These are phyloP conservation scores for Lasioglossum albipes DNA, from an alignment of 1,140 invertebrate genomes.

Conservation along the genomic window DNA sequence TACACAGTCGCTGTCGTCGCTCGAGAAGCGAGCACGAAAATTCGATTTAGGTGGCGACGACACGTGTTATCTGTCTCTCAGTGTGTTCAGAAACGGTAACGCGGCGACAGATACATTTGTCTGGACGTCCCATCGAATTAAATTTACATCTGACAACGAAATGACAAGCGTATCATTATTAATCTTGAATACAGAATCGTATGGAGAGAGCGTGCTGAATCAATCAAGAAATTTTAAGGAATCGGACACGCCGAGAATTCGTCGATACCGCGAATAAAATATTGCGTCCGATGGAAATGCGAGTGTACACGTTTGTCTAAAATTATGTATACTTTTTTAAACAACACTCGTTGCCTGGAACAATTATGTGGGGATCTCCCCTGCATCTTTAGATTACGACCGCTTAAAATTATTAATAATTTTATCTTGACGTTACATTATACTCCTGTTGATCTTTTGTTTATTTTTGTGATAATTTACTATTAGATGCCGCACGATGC, in stretches of 20 bases:
- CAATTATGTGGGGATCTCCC: too few species aligned
- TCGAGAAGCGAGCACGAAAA: constrained; percentile 34
- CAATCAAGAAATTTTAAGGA: constrained; percentile 1
- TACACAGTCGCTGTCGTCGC: constrained; percentile 12
- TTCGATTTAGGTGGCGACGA: constrained; percentile 57
- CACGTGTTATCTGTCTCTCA: constrained; percentile 55
- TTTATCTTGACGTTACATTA: too few species aligned
- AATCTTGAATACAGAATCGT: constrained; percentile 43
- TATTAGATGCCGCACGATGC: too few species aligned
- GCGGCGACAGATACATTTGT: constrained; percentile 59
- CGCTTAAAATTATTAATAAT: too few species aligned
- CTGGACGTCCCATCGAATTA: constrained; percentile 47
- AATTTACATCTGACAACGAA: constrained; percentile 36
- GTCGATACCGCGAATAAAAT: background rate
- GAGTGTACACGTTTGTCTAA: background rate
- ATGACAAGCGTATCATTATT: constrained; percentile 55
- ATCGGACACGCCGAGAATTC: background rate
- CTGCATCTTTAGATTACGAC: too few species aligned
- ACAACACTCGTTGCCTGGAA: too few species aligned
- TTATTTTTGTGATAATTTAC: too few species aligned
- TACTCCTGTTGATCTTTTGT: too few species aligned
- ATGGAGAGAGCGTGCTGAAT: background rate
- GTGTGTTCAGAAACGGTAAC: constrained; percentile 54
- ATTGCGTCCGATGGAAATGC: background rate
- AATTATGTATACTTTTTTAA: background rate